These are phyloP conservation scores for Chrysopa pallens DNA, from an alignment of 1,140 invertebrate genomes.

Conservation along the genomic window DNA sequence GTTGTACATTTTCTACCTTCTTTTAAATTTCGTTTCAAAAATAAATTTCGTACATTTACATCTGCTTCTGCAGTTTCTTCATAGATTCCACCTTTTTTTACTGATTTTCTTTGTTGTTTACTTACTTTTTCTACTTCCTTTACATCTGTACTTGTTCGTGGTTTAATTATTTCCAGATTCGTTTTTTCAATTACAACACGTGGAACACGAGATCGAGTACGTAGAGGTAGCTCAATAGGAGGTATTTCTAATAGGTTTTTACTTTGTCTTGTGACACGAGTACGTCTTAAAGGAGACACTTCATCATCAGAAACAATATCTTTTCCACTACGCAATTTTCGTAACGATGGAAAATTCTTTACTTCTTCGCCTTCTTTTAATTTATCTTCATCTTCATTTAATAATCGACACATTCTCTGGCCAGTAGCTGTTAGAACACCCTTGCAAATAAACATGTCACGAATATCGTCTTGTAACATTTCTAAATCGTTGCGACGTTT, in stretches of 20 bases:
- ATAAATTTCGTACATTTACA: background rate
- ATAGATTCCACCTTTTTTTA: background rate
- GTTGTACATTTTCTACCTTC: too few species aligned
- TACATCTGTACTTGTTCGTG: background rate
- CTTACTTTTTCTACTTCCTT: background rate
- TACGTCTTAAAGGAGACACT: background rate
- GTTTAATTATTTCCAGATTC: background rate
- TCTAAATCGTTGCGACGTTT: conserved; percentile 26
- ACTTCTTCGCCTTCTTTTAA: background rate
- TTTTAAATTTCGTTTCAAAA: background rate
- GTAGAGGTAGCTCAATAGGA: background rate
- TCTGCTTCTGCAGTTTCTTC: background rate
- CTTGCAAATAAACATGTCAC: conserved; percentile 45
- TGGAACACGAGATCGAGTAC: background rate
- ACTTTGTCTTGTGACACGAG: conserved; percentile 1
- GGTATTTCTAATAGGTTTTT: conserved; percentile 5
- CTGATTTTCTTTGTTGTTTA: background rate
- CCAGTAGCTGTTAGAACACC: conserved; percentile 33
- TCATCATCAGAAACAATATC: background rate
- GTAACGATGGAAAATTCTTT: background rate
- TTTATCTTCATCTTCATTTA: conserved; percentile 8
- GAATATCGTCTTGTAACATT: conserved; percentile 42
- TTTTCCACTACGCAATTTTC: background rate
- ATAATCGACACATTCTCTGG: conserved; percentile 29
- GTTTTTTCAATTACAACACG: conserved; percentile 7